These are phyloP conservation scores for Drosophila monieri DNA, from an alignment of 2,888 invertebrate genomes.

Conservation along the genomic window DNA sequence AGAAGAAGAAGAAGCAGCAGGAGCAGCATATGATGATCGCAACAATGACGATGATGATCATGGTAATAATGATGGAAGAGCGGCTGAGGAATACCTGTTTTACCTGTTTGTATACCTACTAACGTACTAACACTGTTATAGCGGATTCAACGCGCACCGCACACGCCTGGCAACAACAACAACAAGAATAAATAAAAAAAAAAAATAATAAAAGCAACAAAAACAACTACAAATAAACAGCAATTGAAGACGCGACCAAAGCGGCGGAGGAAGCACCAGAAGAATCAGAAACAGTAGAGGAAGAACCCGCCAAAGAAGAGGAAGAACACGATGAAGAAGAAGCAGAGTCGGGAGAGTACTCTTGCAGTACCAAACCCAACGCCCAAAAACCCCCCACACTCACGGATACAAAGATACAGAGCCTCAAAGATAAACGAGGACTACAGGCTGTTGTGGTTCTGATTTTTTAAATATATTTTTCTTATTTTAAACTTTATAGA, in stretches of 20 bases:
- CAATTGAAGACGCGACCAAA: slow-evolving; percentile 47
- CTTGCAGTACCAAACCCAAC: slow-evolving; percentile 19
- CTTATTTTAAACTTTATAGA: neutral
- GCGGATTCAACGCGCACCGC: slow-evolving; percentile 78
- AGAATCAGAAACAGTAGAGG: slow-evolving; percentile 13
- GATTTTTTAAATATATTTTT: neutral
- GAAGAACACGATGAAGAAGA: neutral
- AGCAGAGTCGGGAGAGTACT: neutral
- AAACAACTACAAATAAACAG: slow-evolving; percentile 19
- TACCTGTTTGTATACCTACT: slow-evolving; percentile 84
- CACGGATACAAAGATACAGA: neutral
- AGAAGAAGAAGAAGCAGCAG: slow-evolving; percentile 25
- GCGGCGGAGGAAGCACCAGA: slow-evolving; percentile 33
- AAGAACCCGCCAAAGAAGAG: slow-evolving; percentile 13
- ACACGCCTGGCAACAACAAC: slow-evolving; percentile 69
- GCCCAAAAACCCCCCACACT: slow-evolving; percentile 28
- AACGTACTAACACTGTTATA: slow-evolving; percentile 84
- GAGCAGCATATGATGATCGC: slow-evolving; percentile 50
- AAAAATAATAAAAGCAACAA: slow-evolving; percentile 8
- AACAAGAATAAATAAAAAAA: slow-evolving; percentile 27
- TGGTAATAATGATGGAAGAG: slow-evolving; percentile 49
- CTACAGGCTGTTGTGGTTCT: neutral
- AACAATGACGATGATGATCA: slow-evolving; percentile 3
- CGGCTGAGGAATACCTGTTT: slow-evolving; percentile 82
- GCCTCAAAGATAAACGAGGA: neutral